Conservation (phyloP, 2,888 invertebrate species). For the Drosophila tripunctata region DNA sequence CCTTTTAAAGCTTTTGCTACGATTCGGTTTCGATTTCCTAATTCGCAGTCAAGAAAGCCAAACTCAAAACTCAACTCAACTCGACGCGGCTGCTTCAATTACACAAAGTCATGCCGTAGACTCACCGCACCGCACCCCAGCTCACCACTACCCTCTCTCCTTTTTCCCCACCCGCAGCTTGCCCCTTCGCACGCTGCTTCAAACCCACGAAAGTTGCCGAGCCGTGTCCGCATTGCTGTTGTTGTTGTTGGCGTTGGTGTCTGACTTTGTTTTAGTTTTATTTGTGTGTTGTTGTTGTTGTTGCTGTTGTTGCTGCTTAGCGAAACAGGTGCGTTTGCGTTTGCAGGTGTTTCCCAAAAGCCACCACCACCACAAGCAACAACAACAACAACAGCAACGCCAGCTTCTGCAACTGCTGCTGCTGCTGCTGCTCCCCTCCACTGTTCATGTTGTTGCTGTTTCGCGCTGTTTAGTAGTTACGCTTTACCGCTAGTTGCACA, state of each 20-base stretch:
- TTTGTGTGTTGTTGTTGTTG: constrained; percentile 32
- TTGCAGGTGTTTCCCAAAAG: constrained; percentile 83
- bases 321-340: constrained; percentile 82
- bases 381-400: constrained; percentile 28
- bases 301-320: constrained; percentile 62
- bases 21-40: constrained; percentile 75
- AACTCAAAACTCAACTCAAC: constrained; percentile 37
- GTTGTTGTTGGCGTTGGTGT: constrained; percentile 62
- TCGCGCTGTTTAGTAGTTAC: constrained; percentile 76
- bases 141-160: neutral
- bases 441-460: constrained; percentile 28
- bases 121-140: neutral
- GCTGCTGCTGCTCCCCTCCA: neutral
- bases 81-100: constrained; percentile 72
- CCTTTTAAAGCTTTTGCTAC: constrained; percentile 18
- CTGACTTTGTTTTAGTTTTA: constrained; percentile 76
- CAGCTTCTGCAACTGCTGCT: constrained; percentile 14
- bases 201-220: constrained; percentile 66
- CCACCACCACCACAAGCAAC: constrained; percentile 52
- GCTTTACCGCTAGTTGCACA: constrained; percentile 79
- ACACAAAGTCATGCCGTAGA: constrained; percentile 73
- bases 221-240: constrained; percentile 69
- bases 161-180: neutral
- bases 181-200: neutral
- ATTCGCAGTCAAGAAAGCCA: constrained; percentile 72